Percentiles rank a stretch among this genome's conserved stretches.
phyloP scores from a whole-genome alignment of 2,113 vertebrate species.

The Parus major region DNA sequence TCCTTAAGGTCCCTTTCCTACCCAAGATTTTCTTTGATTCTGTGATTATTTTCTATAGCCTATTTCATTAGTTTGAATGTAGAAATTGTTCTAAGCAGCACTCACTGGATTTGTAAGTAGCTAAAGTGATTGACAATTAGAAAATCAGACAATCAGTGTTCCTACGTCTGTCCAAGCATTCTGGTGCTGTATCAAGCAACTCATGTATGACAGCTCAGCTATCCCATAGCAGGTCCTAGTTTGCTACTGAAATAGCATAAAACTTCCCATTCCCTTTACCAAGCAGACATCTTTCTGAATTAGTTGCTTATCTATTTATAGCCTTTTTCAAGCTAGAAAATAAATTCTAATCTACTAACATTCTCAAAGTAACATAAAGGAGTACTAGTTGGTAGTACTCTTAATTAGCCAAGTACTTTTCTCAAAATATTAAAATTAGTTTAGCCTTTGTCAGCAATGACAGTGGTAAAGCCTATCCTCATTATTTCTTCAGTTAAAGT shows the following conservation, averaged over 20 bases:
- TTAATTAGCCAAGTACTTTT: not conserved
- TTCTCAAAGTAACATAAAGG: not conserved
- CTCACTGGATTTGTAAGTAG: not conserved
- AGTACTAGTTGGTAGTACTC: not conserved
- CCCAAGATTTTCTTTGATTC: not conserved
- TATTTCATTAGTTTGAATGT: not conserved
- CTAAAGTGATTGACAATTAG: not conserved
- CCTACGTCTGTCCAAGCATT: not conserved
- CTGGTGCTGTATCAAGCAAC: not conserved
- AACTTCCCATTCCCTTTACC: not conserved
- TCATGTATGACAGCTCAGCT: not conserved
- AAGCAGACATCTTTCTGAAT: not conserved
- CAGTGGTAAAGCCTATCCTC: not conserved
- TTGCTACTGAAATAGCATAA: not conserved
- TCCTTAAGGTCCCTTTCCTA: not conserved
- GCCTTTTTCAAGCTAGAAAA: not conserved
- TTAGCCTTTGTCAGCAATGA: not conserved
- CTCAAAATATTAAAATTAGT: not conserved
- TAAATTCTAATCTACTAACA: not conserved
- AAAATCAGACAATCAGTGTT: not conserved
- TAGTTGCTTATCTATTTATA: not conserved
- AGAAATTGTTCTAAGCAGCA: not conserved
- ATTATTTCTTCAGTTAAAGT: not conserved
- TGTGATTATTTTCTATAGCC: not conserved
- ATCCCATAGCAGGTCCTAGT: not conserved